A percentile compares a stretch with the other conserved stretches of the same genome.
Evolutionary conservation across 2,888 invertebrate genomes (phyloP).

Genomic region (Ariolimax columbianus): DNA sequence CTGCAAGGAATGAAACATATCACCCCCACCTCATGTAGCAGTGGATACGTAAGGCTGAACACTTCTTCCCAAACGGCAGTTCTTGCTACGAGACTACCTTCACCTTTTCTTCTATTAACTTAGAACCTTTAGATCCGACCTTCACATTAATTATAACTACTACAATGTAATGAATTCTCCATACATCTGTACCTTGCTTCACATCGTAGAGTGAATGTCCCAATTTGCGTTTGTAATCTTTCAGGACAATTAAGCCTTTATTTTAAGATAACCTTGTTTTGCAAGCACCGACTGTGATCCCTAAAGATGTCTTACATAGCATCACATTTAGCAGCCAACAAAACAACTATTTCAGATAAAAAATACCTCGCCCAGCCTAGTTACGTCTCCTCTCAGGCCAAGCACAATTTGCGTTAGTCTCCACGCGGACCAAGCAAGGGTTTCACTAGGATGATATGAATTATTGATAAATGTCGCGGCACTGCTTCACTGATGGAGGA

Average conservation of each 20-base stretch:
- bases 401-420: neutral
- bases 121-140: too few species aligned
- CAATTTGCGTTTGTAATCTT: too few species aligned
- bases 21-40: too few species aligned
- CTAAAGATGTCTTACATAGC: neutral
- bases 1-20: too few species aligned
- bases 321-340: neutral
- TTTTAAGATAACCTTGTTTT: neutral
- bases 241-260: neutral
- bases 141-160: too few species aligned
- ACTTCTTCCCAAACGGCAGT: too few species aligned
- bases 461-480: constrained; percentile 3
- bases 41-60: too few species aligned
- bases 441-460: neutral
- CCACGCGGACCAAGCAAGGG: neutral
- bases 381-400: neutral
- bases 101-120: too few species aligned
- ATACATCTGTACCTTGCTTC: too few species aligned
- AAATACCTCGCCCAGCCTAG: neutral
- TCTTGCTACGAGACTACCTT: too few species aligned
- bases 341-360: neutral
- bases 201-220: too few species aligned
- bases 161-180: too few species aligned
- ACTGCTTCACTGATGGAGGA: neutral
- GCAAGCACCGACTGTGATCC: neutral